Conservation (phyloP, 2,797 vertebrate genomes). For the Acestrorhynchus altus region DNA sequence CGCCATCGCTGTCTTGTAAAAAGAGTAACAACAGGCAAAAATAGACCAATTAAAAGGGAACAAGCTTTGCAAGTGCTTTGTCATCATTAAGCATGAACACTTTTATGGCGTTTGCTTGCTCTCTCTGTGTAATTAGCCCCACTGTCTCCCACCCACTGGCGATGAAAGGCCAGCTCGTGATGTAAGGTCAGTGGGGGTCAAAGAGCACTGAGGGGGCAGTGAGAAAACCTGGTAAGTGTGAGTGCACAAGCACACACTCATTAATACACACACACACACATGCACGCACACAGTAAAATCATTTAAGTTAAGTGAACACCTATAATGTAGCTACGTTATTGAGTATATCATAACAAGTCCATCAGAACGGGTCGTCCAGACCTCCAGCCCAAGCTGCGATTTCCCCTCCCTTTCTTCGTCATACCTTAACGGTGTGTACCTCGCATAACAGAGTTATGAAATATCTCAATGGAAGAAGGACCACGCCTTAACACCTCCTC, state of each 20-base stretch:
- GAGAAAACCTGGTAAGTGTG: constrained; percentile 54
- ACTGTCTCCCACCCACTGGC: constrained; percentile 68
- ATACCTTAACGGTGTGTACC: too few relatives aligned
- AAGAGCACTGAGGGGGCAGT: constrained; percentile 67
- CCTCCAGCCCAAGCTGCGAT: too few relatives aligned
- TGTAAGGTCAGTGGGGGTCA: constrained; percentile 68
- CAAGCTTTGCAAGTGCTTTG: constrained; percentile 62
- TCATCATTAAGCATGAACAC: constrained; percentile 67
- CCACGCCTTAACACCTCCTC: too few relatives aligned
- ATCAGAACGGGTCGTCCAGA: too few relatives aligned
- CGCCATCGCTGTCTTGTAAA: constrained; percentile 45
- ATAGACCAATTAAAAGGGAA: constrained; percentile 58
- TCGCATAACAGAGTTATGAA: too few relatives aligned
- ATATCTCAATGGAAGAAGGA: too few relatives aligned
- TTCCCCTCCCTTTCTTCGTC: too few relatives aligned
- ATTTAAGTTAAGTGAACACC: background rate
- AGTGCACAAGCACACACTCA: constrained; percentile 29
- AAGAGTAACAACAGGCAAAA: constrained; percentile 55
- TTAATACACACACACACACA: background rate
- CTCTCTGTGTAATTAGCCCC: constrained; percentile 72
- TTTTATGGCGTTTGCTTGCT: constrained; percentile 66
- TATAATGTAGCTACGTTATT: background rate
- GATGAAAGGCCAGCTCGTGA: constrained; percentile 69
- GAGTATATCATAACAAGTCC: too few relatives aligned
- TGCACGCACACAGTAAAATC: constrained; percentile 7